Evolutionary conservation across 2,888 invertebrate species (phyloP).

Genomic region (Drosophila nr. fundita): DNA sequence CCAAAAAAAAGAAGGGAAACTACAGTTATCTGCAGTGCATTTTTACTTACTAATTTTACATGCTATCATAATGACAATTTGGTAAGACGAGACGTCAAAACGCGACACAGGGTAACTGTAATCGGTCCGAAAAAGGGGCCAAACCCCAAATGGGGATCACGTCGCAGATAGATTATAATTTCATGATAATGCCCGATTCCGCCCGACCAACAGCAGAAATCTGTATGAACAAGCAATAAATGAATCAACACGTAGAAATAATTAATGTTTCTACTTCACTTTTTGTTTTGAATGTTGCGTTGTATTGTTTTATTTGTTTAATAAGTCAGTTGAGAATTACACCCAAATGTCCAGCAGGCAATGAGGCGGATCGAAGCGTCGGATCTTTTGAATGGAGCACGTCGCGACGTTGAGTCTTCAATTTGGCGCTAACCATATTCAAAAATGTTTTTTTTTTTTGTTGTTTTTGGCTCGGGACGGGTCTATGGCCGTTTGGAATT

Average conservation of each 20-base stretch:
- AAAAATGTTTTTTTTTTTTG: conserved; percentile 30
- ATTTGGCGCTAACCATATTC: conserved; percentile 72
- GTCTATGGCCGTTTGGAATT: conserved; percentile 27
- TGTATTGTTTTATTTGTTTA: conserved; percentile 9
- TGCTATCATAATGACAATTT: conserved; percentile 58
- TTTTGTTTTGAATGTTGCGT: conserved; percentile 2
- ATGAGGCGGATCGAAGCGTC: conserved; percentile 62
- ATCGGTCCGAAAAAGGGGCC: conserved; percentile 56
- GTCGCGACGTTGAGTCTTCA: conserved; percentile 36
- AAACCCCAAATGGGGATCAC: conserved; percentile 62
- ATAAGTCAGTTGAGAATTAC: conserved; percentile 60
- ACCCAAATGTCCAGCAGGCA: conserved; percentile 64
- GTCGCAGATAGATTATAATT: conserved; percentile 68
- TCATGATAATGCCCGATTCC: conserved; percentile 33
- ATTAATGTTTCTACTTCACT: conserved; percentile 56
- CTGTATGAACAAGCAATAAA: conserved; percentile 48
- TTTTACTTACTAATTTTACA: conserved; percentile 60
- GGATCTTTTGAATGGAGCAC: conserved; percentile 24
- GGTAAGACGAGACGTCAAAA: conserved; percentile 42
- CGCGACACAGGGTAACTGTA: conserved; percentile 61
- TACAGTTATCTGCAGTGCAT: conserved; percentile 59
- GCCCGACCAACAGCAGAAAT: conserved; percentile 10
- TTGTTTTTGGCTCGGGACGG: conserved; percentile 36
- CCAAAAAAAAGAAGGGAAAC: conserved; percentile 63
- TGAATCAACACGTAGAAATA: conserved; percentile 69